phyloP scores from a whole-genome alignment of 1,140 invertebrate genomes.

The Trialeurodes vaporariorum region DNA sequence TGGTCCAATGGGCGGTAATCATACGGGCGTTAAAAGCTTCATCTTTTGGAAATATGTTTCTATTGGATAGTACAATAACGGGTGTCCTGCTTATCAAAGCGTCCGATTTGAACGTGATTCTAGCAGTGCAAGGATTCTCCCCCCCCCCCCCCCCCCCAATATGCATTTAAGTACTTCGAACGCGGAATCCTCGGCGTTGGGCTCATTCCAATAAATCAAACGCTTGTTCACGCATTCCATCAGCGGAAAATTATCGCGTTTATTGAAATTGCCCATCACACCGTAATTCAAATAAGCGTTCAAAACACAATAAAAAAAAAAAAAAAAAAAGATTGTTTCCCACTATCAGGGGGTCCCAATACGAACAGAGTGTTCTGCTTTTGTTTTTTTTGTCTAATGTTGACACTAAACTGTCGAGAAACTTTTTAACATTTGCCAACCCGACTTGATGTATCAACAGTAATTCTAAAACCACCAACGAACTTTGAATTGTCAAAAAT shows the following conservation, averaged over 20 bases:
- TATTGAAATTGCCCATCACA: constrained; percentile 30
- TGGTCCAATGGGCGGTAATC: constrained; percentile 10
- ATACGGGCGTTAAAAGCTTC: constrained; percentile 13
- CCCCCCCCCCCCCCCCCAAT: constrained; percentile 17
- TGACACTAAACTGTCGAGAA: no score
- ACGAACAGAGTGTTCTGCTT: no score
- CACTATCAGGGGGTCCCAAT: no score
- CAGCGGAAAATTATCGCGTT: constrained; percentile 28
- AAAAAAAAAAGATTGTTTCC: no score
- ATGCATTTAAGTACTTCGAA: constrained; percentile 25
- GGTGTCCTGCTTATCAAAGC: constrained; percentile 15
- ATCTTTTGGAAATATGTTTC: constrained; percentile 19
- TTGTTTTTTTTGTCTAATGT: no score
- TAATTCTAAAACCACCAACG: no score
- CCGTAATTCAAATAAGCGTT: constrained; percentile 27
- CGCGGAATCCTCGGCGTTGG: constrained; percentile 19
- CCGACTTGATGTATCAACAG: no score
- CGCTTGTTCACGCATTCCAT: constrained; percentile 26
- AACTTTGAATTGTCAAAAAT: no score
- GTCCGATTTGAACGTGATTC: constrained; percentile 16
- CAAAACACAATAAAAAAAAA: constrained; percentile 22
- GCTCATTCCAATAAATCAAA: constrained; percentile 30
- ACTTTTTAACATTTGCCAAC: no score
- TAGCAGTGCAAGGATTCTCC: not conserved
- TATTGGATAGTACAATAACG: constrained; percentile 19